Conservation (phyloP, 1,140 invertebrate genomes). For the Cardiocondyla obscurior region DNA sequence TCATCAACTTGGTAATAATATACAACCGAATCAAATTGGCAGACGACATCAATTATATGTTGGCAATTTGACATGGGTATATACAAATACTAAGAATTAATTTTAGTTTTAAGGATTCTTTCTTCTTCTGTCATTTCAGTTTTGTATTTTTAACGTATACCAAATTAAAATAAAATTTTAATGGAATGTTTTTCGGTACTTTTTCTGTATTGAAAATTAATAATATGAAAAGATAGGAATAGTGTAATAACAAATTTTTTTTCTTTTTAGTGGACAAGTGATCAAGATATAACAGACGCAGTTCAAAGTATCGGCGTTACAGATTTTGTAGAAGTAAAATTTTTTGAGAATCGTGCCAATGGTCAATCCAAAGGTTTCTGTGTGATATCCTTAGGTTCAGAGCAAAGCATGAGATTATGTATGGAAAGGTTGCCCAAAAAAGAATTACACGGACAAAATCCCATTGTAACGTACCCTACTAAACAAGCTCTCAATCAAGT, state of each 20-base stretch:
- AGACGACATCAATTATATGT: constrained; percentile 96
- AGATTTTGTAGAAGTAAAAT: constrained; percentile 99
- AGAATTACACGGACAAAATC: constrained; percentile 97
- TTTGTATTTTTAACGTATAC: neutral
- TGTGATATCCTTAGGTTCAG: constrained; percentile 95
- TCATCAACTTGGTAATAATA: constrained; percentile 87
- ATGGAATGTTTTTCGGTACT: neutral
- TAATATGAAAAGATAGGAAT: too few relatives aligned
- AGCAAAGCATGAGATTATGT: constrained; percentile 94
- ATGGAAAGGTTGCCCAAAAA: constrained; percentile 97
- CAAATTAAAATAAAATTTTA: neutral
- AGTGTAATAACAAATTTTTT: constrained; percentile 69
- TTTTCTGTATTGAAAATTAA: neutral
- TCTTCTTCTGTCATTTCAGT: constrained; percentile 33
- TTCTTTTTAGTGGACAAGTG: constrained; percentile 96
- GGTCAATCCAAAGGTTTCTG: constrained; percentile 99
- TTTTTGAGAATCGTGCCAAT: constrained; percentile 99
- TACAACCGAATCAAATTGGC: constrained; percentile 88
- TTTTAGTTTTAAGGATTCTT: neutral
- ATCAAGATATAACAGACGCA: constrained; percentile 96
- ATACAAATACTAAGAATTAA: neutral
- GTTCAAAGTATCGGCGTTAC: constrained; percentile 93
- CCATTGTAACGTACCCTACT: constrained; percentile 96
- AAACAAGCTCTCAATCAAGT: constrained; percentile 92
- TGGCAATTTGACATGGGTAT: constrained; percentile 96